These are phyloP conservation scores for Eulemur mongoz DNA, from an alignment of 2,797 vertebrate species.

Conservation along the genomic window DNA sequence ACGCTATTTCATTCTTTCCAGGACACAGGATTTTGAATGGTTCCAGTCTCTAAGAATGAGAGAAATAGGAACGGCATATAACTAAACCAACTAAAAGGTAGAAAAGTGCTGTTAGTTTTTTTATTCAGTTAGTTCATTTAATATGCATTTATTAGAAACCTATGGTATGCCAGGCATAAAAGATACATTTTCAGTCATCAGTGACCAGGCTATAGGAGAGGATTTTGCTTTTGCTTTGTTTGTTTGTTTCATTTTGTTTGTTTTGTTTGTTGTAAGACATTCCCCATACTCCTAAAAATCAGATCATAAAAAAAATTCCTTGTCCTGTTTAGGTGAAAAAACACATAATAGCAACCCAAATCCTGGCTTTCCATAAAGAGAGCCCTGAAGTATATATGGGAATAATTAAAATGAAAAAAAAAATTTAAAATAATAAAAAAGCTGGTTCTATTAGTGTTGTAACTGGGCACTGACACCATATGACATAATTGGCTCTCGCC, in stretches of 20 bases:
- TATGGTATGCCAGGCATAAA: not conserved
- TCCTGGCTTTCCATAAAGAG: constrained; percentile 29
- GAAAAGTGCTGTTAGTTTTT: not conserved
- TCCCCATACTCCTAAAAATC: constrained; percentile 11
- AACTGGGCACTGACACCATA: constrained; percentile 56
- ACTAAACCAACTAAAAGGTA: not conserved
- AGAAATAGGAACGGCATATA: not conserved
- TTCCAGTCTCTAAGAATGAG: not conserved
- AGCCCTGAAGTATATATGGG: constrained; percentile 36
- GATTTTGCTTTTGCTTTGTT: constrained; percentile 14
- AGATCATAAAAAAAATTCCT: constrained; percentile 21
- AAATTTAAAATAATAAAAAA: constrained; percentile 70
- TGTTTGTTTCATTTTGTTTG: not conserved
- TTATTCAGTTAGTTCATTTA: not conserved
- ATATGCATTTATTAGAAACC: not conserved
- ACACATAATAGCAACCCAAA: not conserved
- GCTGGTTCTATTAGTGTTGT: constrained; percentile 39
- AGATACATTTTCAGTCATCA: not conserved
- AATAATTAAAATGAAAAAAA: constrained; percentile 51
- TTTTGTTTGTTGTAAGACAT: not conserved
- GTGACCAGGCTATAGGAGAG: not conserved
- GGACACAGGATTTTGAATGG: not conserved
- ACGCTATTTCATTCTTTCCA: not conserved
- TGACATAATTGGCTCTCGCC: constrained; percentile 54
- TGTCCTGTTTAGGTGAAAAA: constrained; percentile 2